These are phyloP conservation scores for Sternarchorhynchus goeldii DNA, from an alignment of 2,797 vertebrate species.

Conservation along the genomic window DNA sequence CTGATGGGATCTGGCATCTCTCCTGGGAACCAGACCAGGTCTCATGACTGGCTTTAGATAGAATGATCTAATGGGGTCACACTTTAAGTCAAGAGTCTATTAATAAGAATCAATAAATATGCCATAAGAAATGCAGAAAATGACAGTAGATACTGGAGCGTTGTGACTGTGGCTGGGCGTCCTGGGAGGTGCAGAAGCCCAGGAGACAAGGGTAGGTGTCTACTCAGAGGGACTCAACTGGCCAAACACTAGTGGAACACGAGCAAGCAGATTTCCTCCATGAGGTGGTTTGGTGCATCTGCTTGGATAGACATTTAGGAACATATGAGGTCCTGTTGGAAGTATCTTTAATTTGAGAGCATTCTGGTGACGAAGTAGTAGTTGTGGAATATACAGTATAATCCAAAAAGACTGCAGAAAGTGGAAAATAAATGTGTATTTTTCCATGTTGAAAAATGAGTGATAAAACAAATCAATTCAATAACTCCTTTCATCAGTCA, in stretches of 20 bases:
- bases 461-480: background rate
- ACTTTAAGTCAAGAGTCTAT: conserved; percentile 72
- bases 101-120: conserved; percentile 74
- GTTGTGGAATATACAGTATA: background rate
- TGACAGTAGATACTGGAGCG: conserved; percentile 55
- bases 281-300: background rate
- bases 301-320: conserved; percentile 1
- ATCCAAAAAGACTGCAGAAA: background rate
- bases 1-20: conserved; percentile 66
- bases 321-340: background rate
- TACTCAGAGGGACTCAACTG: conserved; percentile 33
- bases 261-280: background rate
- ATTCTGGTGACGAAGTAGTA: background rate
- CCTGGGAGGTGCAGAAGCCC: conserved; percentile 60
- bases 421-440: background rate
- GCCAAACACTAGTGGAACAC: background rate
- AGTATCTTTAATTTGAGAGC: no score
- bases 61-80: conserved; percentile 74
- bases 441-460: background rate
- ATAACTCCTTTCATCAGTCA: background rate
- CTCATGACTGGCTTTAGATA: conserved; percentile 68
- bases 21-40: conserved; percentile 63
- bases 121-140: conserved; percentile 63
- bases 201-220: conserved; percentile 33
- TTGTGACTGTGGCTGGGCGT: conserved; percentile 58